Base-by-base conservation (phyloP, 2,113 vertebrate species). In the Coreoperca whiteheadi region DNA sequence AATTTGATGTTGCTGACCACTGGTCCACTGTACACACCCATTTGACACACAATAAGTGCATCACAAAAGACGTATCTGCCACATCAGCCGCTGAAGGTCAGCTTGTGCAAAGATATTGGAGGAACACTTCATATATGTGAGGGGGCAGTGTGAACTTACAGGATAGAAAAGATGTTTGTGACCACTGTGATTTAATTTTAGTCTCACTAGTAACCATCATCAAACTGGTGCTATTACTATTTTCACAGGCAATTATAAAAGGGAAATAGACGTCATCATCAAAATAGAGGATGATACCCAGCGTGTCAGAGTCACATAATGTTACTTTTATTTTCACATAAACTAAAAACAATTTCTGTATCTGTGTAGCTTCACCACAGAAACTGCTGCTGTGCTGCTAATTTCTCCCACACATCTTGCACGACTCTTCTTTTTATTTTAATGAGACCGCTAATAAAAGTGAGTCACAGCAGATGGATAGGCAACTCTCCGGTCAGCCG, bases 381-480 rank as follows among this genome's bases (percentile, higher is more conserved):
- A 83, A 84, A 68, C 71, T 53, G 71, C 73, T 79, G 82, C 83
- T 77, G 73, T 67, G 77, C 60, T 46, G 82, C 77, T 30, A 72
- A 74, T 66, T 79, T 72, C 82, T 86, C 91, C 91, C 87, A 88
- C 90, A 79, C 76, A 85, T 84, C 81, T 74, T 81, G 70, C 60
- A 79, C 77, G 85, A 37, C 67, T 83, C 69, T 65, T 74, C 50
- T 74, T 82, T 85, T 76, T 46, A 86, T 87, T 90, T 80, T 71
- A 79, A 50, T 67, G 75, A 79, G 37, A 72, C 21, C 8, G 15
- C 74, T 50, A 81, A 89, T 81, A 74, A 77, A 78, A 85, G 80
- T 73, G 80, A 91, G 83, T 79, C 82, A 89, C 56, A 71, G 81
- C 88, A 91, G 79, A 88, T 83, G 80, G 85, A 90, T 43, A 15